Conservation (phyloP, 2,113 vertebrate genomes). For the Hyperoodon ampullatus region DNA sequence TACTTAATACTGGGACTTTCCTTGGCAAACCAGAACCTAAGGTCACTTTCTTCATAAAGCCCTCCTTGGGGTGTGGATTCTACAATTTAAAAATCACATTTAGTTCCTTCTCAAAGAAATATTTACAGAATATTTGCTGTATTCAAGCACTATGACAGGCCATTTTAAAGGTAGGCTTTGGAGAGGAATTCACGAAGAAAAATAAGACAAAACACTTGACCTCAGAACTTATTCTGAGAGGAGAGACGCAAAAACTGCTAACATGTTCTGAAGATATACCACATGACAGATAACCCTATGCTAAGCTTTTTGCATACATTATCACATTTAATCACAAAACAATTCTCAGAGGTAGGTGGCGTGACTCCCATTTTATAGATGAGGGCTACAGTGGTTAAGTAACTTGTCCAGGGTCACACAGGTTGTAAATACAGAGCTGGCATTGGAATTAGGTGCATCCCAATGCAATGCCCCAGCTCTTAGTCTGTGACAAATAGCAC, state of each 20-base stretch:
- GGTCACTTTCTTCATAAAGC: background rate
- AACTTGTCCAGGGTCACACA: background rate
- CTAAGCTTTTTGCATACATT: background rate
- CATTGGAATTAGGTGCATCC: background rate
- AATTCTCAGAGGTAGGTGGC: background rate
- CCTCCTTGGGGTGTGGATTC: background rate
- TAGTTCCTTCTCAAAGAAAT: slow-evolving; percentile 3
- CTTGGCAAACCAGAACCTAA: slow-evolving; percentile 26
- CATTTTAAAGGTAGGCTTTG: background rate
- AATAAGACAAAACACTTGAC: background rate
- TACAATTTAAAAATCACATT: background rate
- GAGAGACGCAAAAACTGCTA: background rate
- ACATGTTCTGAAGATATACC: background rate
- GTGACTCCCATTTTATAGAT: background rate
- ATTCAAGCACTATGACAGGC: background rate
- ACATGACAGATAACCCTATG: background rate
- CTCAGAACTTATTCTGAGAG: background rate
- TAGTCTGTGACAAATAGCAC: background rate
- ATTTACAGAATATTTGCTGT: background rate
- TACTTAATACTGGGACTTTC: background rate
- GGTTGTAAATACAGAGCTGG: background rate
- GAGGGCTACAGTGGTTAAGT: background rate
- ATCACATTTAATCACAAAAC: background rate
- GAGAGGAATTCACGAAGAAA: background rate
- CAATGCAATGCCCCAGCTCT: background rate